phyloP scores from a whole-genome alignment of 2,113 vertebrate genomes.

The Vombatus ursinus region DNA sequence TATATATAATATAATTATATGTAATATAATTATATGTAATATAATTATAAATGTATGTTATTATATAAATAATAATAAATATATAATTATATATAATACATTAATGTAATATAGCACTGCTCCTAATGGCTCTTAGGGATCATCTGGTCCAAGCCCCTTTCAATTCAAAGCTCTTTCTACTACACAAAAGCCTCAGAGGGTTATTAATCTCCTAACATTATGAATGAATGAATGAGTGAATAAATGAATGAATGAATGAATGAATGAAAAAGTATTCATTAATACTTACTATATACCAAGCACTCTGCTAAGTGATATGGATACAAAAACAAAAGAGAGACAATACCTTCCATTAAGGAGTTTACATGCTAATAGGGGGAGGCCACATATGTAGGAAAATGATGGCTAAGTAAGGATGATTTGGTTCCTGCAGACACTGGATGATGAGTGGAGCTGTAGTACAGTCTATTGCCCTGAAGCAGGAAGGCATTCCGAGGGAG shows the following conservation, averaged over 20 bases:
- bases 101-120: neutral
- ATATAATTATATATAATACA: too few species aligned
- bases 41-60: too few species aligned
- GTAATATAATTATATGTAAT: too few species aligned
- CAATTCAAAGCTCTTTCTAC: neutral
- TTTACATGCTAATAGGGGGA: neutral
- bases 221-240: too few species aligned
- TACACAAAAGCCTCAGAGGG: neutral
- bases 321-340: neutral
- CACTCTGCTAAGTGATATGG: neutral
- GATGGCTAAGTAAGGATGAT: neutral
- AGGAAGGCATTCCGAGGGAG: neutral
- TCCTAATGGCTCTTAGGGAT: neutral
- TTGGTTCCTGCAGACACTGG: neutral
- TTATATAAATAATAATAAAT: too few species aligned
- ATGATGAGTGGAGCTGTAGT: neutral
- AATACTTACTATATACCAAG: neutral
- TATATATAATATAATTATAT: too few species aligned
- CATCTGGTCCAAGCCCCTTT: neutral
- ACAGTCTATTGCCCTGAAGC: neutral
- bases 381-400: neutral
- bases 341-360: neutral
- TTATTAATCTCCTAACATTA: neutral
- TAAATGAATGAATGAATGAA: too few species aligned
- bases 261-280: neutral